Base-by-base conservation (phyloP, 2,113 vertebrate genomes). In the Blennius ocellaris region DNA sequence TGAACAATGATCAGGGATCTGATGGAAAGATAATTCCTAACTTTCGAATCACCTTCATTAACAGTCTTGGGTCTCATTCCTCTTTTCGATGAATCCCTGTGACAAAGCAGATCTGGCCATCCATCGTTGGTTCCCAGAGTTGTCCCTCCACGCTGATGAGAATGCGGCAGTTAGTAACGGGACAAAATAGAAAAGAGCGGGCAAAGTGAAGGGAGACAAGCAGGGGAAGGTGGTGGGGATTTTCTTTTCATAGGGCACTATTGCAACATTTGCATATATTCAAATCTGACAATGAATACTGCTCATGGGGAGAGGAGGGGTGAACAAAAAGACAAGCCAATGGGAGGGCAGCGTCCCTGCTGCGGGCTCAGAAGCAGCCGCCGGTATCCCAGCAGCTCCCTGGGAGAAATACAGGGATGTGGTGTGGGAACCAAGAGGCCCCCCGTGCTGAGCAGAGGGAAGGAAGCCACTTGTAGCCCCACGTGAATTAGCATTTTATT, bases 181-280 rank as follows among this genome's bases (percentile, higher is more conserved):
- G 58, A 82, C 70, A 86, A 86, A 86, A 74, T 81, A 11, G 15
- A 83, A 40, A 83, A 81, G 73, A 84, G 80, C 62, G 51, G 74
- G 86, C 21, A 78, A 90, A 90, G 74, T 71, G 62, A 87, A 87
- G 69, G 57, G 62, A 77, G 59, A 75, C 6, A 7, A 71, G 59
- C 39, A n/a, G 37, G 45, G 55, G 48, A 11, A 9, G 30, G 38
- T 0, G 6, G 16, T 16, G 21, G 85, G 84, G 84, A 84, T 85
- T 81, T 68, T 73, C 79, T 73, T 78, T 89, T 89, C 80, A 85
- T 77, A 37, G 74, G 81, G 66, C 50, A 89, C 81, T 73, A 76
- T 73, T 58, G 84, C 77, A 75, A 54, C 54, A 92, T 94, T 93
- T 94, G 92, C 93, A 93, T 94, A 90, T 93, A 94, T 93, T 94